These are phyloP conservation scores for Atractosteus spatula DNA, from an alignment of 2,113 vertebrate genomes.

Conservation along the genomic window DNA sequence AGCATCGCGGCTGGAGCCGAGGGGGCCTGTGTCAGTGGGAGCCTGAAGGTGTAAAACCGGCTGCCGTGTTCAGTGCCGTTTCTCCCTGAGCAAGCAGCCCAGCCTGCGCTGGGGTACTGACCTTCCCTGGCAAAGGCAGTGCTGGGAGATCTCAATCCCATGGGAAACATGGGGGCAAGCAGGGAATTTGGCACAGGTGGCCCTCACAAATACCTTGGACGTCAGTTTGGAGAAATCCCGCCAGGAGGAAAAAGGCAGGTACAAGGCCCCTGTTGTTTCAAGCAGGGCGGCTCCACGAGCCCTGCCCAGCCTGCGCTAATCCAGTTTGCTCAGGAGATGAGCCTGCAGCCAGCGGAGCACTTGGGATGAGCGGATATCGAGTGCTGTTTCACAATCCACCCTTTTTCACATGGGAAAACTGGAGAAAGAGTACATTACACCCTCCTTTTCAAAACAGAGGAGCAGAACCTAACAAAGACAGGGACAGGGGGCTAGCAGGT, in stretches of 20 bases:
- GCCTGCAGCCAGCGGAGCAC: not conserved
- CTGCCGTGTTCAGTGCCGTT: no score
- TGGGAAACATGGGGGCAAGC: not conserved
- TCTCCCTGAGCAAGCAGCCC: not conserved
- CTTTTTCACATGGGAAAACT: conserved; percentile 13
- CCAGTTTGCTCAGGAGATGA: not conserved
- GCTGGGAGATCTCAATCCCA: no score
- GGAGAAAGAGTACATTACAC: no score
- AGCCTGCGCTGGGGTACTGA: not conserved
- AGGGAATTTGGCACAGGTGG: not conserved
- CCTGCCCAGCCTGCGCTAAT: not conserved
- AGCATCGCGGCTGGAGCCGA: no score
- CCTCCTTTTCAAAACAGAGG: no score
- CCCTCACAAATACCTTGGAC: not conserved
- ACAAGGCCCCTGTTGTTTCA: not conserved
- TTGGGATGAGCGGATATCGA: not conserved
- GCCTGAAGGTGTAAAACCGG: no score
- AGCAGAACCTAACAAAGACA: no score
- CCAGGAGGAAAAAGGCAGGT: not conserved
- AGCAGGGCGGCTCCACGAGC: not conserved
- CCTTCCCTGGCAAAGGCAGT: no score
- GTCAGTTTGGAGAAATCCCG: not conserved
- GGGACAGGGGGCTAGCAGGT: no score
- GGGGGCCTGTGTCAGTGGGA: no score
- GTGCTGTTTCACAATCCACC: not conserved